Evolutionary conservation across 2,888 invertebrate genomes (phyloP).

Genomic region (Sarcophaga variegata): DNA sequence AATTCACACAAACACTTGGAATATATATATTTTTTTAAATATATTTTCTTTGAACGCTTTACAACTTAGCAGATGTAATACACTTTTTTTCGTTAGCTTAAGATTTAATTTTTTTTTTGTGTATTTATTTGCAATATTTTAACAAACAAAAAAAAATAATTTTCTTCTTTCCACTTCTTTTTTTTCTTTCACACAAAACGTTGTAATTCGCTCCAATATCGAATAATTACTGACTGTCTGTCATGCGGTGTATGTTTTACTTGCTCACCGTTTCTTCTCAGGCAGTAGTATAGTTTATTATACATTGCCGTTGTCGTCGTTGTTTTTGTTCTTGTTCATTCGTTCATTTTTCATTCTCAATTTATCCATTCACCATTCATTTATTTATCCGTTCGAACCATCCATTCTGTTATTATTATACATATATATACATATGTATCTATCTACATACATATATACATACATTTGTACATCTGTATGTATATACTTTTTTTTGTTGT

Average conservation of each 20-base stretch:
- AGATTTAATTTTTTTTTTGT: not conserved
- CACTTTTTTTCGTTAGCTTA: no score
- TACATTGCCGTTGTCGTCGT: not conserved
- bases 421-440: not conserved
- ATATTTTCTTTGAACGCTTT: no score
- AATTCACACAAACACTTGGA: no score
- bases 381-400: conserved; percentile 22
- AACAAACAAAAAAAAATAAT: not conserved
- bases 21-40: no score
- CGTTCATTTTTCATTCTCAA: conserved; percentile 8
- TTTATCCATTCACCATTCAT: not conserved
- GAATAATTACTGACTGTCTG: conserved; percentile 63
- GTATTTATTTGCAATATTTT: not conserved
- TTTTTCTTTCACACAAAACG: conserved; percentile 41
- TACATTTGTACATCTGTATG: not conserved
- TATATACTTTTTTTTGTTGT: conserved; percentile 17
- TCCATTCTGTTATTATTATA: conserved; percentile 6
- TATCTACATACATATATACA: not conserved
- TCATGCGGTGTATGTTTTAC: conserved; percentile 49
- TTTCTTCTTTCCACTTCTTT: not conserved
- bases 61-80: no score
- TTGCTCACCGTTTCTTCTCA: conserved; percentile 45
- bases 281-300: not conserved
- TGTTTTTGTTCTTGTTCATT: not conserved
- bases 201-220: conserved; percentile 63